Base-by-base conservation (phyloP, 2,113 vertebrate species). In the Prolemur simus region DNA sequence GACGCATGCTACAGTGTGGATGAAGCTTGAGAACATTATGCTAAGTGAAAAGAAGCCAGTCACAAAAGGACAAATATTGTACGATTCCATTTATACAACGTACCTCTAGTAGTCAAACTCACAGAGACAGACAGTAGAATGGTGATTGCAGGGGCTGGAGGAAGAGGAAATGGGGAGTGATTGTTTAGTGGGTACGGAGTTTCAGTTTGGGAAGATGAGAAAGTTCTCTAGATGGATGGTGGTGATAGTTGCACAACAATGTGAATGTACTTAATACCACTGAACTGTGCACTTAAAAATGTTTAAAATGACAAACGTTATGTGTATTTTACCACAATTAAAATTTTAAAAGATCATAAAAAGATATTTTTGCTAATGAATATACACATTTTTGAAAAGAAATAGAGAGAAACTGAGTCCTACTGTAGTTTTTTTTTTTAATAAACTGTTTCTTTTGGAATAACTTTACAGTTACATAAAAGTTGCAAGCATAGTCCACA, bases 381-480 rank as follows among this genome's bases (percentile, higher is more conserved):
- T 54, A 63, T 11, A 42, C 10, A 29, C 11, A 49, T 69, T 80
- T n/a, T 71, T 34, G 11, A 77, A 18, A 71, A 73, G 37, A 78
- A 49, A 45, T 6, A 68, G 74, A 63, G 60, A 63, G 60, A 92
- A 78, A 34, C 15, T 12, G 4, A 5, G 54, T 80, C 32, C 60
- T 80, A 34, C 42, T 20, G 20, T 71, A 58, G 20, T 39, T 93
- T 93, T 93, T 17, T 17, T 5, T 64, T 6, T 63, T 2, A 77
- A 68, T 18, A 71, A 76, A 23, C 13, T 56, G 39, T 58, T 82
- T 52, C 27, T 71, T 86, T 76, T 89, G 54, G 11, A 64, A 42
- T 20, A 34, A 83, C n/a, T 84, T 96, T 69, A 74, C 74, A 68
- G 32, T 96, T 87, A 91, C 3, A 74, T 42, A 93, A 71, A 82